Evolutionary conservation across 1,140 invertebrate species (phyloP).

Genomic region (Sminthurides bifidus): DNA sequence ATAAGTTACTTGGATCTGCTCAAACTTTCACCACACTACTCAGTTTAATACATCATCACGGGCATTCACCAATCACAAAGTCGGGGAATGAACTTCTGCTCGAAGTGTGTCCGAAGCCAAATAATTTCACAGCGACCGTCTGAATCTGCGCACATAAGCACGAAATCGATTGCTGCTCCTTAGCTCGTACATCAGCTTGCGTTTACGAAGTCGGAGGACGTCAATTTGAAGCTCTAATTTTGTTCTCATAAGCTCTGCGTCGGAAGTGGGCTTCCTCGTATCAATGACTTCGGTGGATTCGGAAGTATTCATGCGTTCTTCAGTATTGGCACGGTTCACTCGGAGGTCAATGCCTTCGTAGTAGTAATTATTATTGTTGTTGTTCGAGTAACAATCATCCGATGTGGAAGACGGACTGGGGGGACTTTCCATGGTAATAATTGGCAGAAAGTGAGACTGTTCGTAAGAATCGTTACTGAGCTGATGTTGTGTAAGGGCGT

Average conservation of each 20-base stretch:
- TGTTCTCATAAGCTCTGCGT: constrained; percentile 12
- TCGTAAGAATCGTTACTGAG: constrained; percentile 11
- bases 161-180: constrained; percentile 3
- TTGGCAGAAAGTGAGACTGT: constrained; percentile 25
- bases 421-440: constrained; percentile 26
- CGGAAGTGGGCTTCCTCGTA: background rate
- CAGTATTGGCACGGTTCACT: constrained; percentile 18
- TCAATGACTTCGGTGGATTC: constrained; percentile 9
- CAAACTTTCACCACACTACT: background rate
- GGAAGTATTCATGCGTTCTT: constrained; percentile 7
- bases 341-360: constrained; percentile 28
- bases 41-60: background rate
- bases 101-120: background rate
- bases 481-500: constrained; percentile 1
- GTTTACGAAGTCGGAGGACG: constrained; percentile 26
- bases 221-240: constrained; percentile 29
- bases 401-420: constrained; percentile 20
- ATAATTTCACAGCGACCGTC: background rate
- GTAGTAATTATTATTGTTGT: constrained; percentile 18
- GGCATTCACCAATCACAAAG: background rate
- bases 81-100: background rate
- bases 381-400: constrained; percentile 22
- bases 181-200: constrained; percentile 24
- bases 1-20: background rate
- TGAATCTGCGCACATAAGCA: background rate